Base-by-base conservation (phyloP, 2,888 invertebrate genomes). In the Graphium colonna region DNA sequence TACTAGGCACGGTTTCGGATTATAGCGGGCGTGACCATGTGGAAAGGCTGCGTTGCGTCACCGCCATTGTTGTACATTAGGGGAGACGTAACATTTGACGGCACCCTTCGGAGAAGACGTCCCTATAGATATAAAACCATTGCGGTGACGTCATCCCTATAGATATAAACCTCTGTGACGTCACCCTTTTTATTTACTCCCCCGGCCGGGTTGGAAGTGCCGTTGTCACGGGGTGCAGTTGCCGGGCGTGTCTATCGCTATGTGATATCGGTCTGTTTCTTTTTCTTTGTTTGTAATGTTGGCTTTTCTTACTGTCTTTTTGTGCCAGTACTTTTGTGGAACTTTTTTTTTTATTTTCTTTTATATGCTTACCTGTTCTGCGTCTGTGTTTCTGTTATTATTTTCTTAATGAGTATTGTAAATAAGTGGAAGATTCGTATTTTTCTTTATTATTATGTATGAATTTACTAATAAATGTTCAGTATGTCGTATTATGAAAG, bases 131-230 rank as follows among this genome's bases (percentile, higher is more conserved):
- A 53, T 43, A 39, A 48, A 41, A 40, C 52, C 21, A 28, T n/a
- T n/a, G 42, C 31, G 45, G 36, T 57, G 57, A 60, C 60, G 58
- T 62, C 58, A 61, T 55, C 56, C 39, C 42, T 21, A 50, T 42
- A 41, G 52, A 17, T 47, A 53, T 43, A 39, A 48, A 41, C 40
- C 52, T 5, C 31, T 42, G 36, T 57, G 57, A 60, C 60, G 58
- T 62, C 58, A 61, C 56, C 56, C 39, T 42, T 21, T 53, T 56
- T 54, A 56, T 55, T 58, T 52, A 43, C 43, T 43, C 47, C 31
- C 38, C 31, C 47, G 39, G 2, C 38, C 31, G 51, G 39, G 2
- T 31, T 1, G n/a, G n/a, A n/a, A n/a, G 38, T 38, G 40, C 26
- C 42, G 53, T 53, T 53, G 48, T 47, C 39, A 53, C 10, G 51